phyloP scores from a whole-genome alignment of 2,797 vertebrate species.

The Labroides dimidiatus region DNA sequence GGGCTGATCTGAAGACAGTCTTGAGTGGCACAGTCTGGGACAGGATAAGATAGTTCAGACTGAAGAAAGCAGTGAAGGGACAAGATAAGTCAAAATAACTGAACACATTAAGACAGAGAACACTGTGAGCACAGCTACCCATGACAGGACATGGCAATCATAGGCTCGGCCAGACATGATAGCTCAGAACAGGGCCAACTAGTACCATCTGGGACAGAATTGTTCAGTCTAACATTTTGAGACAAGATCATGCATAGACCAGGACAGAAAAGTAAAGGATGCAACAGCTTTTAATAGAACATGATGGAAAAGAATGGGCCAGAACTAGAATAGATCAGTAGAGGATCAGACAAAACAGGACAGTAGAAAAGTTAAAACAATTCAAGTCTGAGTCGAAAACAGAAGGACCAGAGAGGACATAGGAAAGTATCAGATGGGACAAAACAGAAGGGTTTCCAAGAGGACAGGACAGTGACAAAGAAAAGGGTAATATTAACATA shows the following conservation, averaged over 20 bases:
- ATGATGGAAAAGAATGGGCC: neutral
- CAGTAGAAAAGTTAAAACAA: too few species aligned
- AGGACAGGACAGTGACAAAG: neutral
- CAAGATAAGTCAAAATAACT: neutral
- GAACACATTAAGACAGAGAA: neutral
- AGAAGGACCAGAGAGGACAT: neutral
- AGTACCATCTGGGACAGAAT: neutral
- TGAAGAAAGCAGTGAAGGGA: neutral
- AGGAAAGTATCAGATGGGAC: neutral
- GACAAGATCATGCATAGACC: neutral
- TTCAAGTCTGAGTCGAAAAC: neutral
- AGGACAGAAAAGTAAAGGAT: neutral
- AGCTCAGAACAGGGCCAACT: neutral
- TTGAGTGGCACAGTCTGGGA: too few species aligned
- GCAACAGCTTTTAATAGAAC: neutral
- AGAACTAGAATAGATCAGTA: neutral
- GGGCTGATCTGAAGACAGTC: too few species aligned
- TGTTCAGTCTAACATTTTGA: neutral
- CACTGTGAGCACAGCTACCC: neutral
- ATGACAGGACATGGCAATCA: neutral
- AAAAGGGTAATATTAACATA: neutral
- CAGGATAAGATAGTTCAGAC: neutral
- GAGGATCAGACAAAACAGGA: neutral
- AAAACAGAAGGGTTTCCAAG: neutral
- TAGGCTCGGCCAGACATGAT: neutral